A percentile compares a stretch with the other conserved stretches of the same genome.
Conservation (phyloP, 2,113 vertebrate genomes). For the Colinus virginianus region DNA sequence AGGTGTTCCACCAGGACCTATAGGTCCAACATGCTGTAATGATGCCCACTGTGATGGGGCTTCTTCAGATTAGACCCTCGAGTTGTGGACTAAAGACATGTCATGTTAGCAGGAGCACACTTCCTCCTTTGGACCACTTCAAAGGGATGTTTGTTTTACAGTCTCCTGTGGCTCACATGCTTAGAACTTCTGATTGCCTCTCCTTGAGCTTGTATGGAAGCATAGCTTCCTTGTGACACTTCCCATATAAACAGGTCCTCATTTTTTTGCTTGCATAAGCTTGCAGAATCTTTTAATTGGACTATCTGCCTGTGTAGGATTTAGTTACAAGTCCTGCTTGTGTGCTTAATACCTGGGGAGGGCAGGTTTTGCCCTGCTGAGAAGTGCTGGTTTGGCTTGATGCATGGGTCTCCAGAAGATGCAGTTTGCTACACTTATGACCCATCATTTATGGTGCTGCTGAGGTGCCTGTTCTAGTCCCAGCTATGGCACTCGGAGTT, state of each 20-base stretch:
- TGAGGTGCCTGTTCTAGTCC: not conserved
- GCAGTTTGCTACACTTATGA: not conserved
- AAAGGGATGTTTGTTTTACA: not conserved
- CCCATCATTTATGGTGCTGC: not conserved
- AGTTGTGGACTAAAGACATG: not conserved
- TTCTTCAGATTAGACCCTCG: not conserved
- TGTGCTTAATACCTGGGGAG: not conserved
- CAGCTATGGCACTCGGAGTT: not conserved
- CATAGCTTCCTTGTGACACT: rapidly evolving
- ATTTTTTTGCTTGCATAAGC: not conserved
- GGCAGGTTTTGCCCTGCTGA: not conserved
- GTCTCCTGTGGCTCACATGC: not conserved
- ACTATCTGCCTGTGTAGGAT: not conserved
- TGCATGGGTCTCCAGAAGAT: not conserved
- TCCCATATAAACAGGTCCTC: not conserved
- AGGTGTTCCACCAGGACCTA: not conserved
- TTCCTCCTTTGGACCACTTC: not conserved
- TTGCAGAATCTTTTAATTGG: not conserved
- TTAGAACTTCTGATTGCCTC: not conserved
- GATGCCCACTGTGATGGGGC: not conserved
- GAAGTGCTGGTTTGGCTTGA: not conserved
- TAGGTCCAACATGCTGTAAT: not conserved
- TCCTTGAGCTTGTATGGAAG: not conserved
- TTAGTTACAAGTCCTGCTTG: not conserved
- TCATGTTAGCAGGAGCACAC: not conserved